Evolutionary conservation across 1,140 invertebrate species (phyloP).

Genomic region (Ceratosolen solmsi): DNA sequence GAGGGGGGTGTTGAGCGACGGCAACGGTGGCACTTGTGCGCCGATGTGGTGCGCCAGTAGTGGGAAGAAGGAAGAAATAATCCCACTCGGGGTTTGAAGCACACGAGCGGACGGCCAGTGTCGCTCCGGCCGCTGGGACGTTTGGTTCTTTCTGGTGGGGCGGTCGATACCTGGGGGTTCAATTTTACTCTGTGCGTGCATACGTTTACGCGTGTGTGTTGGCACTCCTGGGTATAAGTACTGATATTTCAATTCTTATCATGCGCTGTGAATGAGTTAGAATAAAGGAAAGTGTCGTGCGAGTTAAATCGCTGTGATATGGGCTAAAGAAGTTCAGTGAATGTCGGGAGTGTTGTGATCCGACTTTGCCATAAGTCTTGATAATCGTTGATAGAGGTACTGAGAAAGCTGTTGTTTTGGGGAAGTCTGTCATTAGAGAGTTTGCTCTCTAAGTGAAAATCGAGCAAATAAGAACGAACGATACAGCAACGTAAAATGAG

Average conservation of each 20-base stretch:
- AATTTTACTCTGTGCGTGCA: background rate
- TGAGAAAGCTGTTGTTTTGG: background rate
- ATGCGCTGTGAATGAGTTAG: background rate
- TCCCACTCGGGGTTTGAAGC: constrained; percentile 60
- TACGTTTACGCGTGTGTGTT: background rate
- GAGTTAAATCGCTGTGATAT: background rate
- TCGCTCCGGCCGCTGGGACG: constrained; percentile 67
- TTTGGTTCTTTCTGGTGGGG: constrained; percentile 53
- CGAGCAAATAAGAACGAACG: background rate
- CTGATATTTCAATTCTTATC: background rate
- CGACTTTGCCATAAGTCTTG: background rate
- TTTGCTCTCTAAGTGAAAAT: too few relatives aligned
- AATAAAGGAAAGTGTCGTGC: background rate
- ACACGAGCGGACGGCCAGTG: constrained; percentile 61
- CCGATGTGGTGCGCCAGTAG: constrained; percentile 50
- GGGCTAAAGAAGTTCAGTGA: background rate
- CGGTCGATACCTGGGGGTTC: background rate
- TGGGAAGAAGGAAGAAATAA: constrained; percentile 64
- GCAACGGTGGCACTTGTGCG: constrained; percentile 42
- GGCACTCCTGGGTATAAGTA: background rate
- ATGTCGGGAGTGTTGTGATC: constrained; percentile 2
- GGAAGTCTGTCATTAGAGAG: too few relatives aligned
- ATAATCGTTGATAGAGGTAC: background rate
- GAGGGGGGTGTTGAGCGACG: constrained; percentile 39
- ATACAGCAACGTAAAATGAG: too few relatives aligned